Percentiles rank a stretch among this genome's conserved stretches.
These are phyloP conservation scores for Plebejus argus DNA, from an alignment of 2,888 invertebrate species.

Conservation along the genomic window DNA sequence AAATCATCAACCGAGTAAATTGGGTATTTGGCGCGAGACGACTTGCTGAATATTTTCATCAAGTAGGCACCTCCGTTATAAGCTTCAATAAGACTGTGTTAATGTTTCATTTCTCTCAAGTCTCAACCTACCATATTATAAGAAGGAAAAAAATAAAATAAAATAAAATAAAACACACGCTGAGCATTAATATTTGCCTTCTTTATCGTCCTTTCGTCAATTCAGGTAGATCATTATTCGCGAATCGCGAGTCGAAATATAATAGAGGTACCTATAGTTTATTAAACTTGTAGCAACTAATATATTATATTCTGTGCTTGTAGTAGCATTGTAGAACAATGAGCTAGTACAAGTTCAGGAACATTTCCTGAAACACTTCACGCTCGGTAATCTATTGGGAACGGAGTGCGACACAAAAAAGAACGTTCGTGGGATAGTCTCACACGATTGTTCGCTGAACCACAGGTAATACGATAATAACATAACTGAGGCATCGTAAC, in stretches of 20 bases:
- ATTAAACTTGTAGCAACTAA: not conserved
- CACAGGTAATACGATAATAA: constrained; percentile 39
- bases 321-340: not conserved
- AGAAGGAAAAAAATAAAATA: too few relatives aligned
- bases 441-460: constrained; percentile 34
- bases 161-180: too few relatives aligned
- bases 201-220: not conserved
- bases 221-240: too few relatives aligned
- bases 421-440: constrained; percentile 39
- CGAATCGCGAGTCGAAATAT: too few relatives aligned
- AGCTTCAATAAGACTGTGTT: not conserved
- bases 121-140: not conserved
- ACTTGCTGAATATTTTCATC: constrained; percentile 62
- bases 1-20: constrained; percentile 44
- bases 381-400: constrained; percentile 5
- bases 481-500: constrained; percentile 37
- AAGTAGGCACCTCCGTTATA: constrained; percentile 47
- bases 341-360: constrained; percentile 3
- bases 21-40: constrained; percentile 48
- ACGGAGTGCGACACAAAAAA: constrained; percentile 27
- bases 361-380: constrained; percentile 18
- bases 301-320: too few relatives aligned
- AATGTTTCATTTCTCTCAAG: not conserved
- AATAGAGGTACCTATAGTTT: too few relatives aligned
- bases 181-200: not conserved